Evolutionary conservation across 2,888 invertebrate genomes (phyloP).

Genomic region (Dryobota labecula): DNA sequence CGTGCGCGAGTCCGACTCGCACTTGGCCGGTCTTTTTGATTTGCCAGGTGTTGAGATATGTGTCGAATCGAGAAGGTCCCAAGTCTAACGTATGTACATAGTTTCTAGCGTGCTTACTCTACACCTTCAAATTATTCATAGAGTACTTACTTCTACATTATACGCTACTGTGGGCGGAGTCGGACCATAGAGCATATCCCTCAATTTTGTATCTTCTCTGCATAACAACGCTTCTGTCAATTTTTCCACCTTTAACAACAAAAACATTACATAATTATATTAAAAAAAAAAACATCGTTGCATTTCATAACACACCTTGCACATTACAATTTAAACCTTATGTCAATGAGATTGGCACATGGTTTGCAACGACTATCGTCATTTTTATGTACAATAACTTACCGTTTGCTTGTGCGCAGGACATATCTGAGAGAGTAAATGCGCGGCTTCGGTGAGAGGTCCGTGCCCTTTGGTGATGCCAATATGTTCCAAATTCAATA

Average conservation of each 20-base stretch:
- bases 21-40: too few species aligned
- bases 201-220: conserved; percentile 83
- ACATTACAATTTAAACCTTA: neutral
- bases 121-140: neutral
- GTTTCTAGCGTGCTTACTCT: neutral
- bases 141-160: conserved; percentile 82
- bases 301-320: neutral
- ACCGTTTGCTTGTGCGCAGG: conserved; percentile 94
- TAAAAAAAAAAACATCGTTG: neutral
- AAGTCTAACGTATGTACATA: neutral
- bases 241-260: conserved; percentile 80
- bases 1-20: too few species aligned
- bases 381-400: conserved; percentile 53
- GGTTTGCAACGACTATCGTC: neutral
- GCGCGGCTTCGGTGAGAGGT: conserved; percentile 95
- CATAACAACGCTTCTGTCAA: conserved; percentile 85
- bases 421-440: conserved; percentile 94
- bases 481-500: conserved; percentile 96
- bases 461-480: conserved; percentile 95
- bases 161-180: conserved; percentile 88
- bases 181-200: conserved; percentile 87
- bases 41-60: neutral
- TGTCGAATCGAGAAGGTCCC: neutral
- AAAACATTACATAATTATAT: neutral
- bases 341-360: neutral